phyloP scores from a whole-genome alignment of 2,797 vertebrate species.

The Brachyalestes nurse region DNA sequence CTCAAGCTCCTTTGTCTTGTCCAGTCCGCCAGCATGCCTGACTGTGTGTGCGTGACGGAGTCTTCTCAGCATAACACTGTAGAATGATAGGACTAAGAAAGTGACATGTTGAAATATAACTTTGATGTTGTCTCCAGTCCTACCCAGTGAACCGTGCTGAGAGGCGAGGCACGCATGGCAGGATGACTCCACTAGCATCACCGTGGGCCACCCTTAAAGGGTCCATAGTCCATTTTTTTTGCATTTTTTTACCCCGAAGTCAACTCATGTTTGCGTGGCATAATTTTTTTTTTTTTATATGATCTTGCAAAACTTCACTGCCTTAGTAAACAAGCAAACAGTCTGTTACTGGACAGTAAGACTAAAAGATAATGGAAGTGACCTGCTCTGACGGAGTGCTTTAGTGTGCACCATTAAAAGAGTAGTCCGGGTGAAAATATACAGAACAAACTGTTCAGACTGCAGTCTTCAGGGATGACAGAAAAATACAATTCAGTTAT shows the following conservation, averaged over 20 bases:
- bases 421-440: too few relatives aligned
- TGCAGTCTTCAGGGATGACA: background rate
- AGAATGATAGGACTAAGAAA: constrained; percentile 32
- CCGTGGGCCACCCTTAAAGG: background rate
- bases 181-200: background rate
- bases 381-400: background rate
- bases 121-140: background rate
- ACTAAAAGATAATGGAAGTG: too few relatives aligned
- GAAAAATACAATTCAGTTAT: background rate
- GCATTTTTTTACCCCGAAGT: too few relatives aligned
- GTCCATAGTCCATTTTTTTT: background rate
- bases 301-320: too few relatives aligned
- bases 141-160: constrained; percentile 23
- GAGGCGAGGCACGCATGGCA: background rate
- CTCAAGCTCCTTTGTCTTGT: background rate
- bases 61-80: constrained; percentile 24
- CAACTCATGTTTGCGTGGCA: too few relatives aligned
- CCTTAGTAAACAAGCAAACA: too few relatives aligned
- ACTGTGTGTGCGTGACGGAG: background rate
- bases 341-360: too few relatives aligned
- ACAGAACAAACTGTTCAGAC: background rate
- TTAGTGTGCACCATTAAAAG: background rate
- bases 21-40: constrained; percentile 15
- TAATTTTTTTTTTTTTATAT: too few relatives aligned
- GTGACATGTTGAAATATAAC: constrained; percentile 14